Evolutionary conservation across 2,888 invertebrate species (phyloP).

Genomic region (Ormyrus labotus): DNA sequence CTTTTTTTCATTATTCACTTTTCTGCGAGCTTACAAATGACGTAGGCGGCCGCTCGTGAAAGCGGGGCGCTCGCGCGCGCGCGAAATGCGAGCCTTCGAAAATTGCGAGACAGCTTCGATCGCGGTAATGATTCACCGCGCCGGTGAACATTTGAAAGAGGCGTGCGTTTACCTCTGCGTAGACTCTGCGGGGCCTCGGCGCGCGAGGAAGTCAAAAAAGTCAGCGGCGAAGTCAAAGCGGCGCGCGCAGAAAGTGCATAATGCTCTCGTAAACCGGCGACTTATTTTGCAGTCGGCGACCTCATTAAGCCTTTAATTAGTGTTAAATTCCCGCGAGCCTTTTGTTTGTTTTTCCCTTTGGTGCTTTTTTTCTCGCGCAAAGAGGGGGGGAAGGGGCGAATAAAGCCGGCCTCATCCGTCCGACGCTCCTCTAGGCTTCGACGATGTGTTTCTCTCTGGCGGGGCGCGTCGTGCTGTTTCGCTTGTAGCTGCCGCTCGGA

Average conservation of each 20-base stretch:
- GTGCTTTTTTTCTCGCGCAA: neutral
- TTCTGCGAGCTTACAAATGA: neutral
- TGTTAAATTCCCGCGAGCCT: slow-evolving; percentile 8
- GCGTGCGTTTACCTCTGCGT: too few relatives aligned
- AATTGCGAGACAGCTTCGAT: too few relatives aligned
- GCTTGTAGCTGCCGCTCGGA: slow-evolving; percentile 52
- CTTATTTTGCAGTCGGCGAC: too few relatives aligned
- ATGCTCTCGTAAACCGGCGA: too few relatives aligned
- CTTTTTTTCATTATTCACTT: neutral
- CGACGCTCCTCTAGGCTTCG: neutral
- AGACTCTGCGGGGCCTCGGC: too few relatives aligned
- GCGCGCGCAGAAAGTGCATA: neutral
- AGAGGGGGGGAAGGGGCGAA: neutral
- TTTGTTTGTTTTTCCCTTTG: neutral
- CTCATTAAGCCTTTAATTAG: slow-evolving; percentile 9
- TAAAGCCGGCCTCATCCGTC: slow-evolving; percentile 14
- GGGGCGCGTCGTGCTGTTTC: slow-evolving; percentile 19
- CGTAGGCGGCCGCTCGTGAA: neutral
- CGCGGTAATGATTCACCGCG: too few relatives aligned
- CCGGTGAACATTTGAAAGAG: too few relatives aligned
- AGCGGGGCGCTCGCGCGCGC: too few relatives aligned
- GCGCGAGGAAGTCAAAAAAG: neutral
- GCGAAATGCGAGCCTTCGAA: too few relatives aligned
- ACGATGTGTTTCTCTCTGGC: slow-evolving; percentile 22
- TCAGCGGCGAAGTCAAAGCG: too few relatives aligned